Conservation (phyloP, 2,888 invertebrate genomes). For the Drosophila mulleri region DNA sequence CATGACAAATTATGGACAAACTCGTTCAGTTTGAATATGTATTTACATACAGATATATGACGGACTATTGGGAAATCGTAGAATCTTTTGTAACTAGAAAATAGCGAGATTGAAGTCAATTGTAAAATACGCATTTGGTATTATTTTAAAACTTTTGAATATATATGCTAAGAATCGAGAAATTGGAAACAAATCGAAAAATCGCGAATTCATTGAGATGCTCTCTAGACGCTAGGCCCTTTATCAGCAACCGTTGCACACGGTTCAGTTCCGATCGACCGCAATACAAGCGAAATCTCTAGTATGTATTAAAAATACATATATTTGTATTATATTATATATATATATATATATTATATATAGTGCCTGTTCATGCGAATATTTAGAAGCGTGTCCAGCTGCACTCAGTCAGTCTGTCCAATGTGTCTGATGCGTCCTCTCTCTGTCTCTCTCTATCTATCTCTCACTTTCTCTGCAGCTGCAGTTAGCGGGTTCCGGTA, state of each 20-base stretch:
- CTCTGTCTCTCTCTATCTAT: background rate
- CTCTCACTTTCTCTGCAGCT: constrained; percentile 10
- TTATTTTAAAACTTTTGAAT: no score
- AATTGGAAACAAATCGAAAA: background rate
- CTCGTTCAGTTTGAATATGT: background rate
- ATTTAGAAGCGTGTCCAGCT: constrained; percentile 19
- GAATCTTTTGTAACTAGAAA: background rate
- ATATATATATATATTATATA: background rate
- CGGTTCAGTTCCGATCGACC: constrained; percentile 35
- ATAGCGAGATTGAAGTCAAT: background rate
- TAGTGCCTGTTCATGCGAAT: constrained; percentile 34
- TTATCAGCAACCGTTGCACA: constrained; percentile 48
- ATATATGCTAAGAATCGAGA: background rate
- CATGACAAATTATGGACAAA: no score
- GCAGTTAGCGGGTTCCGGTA: constrained; percentile 23
- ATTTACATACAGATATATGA: no score
- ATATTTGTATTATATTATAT: background rate
- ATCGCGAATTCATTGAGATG: constrained; percentile 21
- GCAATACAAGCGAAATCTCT: constrained; percentile 12
- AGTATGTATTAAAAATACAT: constrained; percentile 4
- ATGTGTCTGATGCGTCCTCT: background rate
- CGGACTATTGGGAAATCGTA: no score
- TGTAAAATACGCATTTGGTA: background rate
- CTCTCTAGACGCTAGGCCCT: constrained; percentile 18
- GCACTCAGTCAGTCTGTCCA: background rate